These are phyloP conservation scores for Sebastes flavidus DNA, from an alignment of 2,797 vertebrate species.

Conservation along the genomic window DNA sequence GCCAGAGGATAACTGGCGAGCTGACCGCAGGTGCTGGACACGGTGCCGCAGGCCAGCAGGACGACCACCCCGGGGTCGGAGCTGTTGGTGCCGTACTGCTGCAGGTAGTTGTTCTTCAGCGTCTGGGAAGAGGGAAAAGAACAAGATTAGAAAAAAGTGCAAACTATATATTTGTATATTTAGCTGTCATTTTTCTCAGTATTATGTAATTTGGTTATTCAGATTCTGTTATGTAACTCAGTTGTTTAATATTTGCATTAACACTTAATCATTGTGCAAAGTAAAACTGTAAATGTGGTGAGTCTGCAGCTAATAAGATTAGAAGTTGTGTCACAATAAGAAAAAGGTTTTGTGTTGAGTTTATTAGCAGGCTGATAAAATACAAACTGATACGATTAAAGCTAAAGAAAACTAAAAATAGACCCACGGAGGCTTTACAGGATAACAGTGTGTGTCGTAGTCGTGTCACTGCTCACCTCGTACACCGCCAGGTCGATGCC, in stretches of 20 bases:
- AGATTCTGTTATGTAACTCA: background rate
- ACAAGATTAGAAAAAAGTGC: background rate
- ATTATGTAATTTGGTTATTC: background rate
- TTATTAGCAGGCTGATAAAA: background rate
- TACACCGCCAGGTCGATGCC: conserved; percentile 97
- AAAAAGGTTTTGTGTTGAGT: background rate
- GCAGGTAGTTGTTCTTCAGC: conserved; percentile 92
- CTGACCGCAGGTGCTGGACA: conserved; percentile 96
- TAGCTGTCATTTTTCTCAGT: background rate
- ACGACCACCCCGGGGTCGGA: conserved; percentile 89
- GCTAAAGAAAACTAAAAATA: background rate
- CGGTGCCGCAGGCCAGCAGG: conserved; percentile 93
- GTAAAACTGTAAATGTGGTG: background rate
- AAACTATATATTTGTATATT: no score
- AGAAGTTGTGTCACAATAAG: background rate
- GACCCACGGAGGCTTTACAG: background rate
- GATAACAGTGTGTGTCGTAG: no score
- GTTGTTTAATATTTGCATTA: background rate
- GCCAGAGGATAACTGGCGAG: conserved; percentile 95
- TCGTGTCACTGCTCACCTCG: conserved; percentile 88
- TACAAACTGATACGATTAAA: background rate
- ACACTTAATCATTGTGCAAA: background rate
- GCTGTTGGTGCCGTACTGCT: conserved; percentile 85
- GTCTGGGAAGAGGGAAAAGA: conserved; percentile 81
- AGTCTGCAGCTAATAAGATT: background rate